Base-by-base conservation (phyloP, 1,140 invertebrate genomes). In the Holotrichia oblita region DNA sequence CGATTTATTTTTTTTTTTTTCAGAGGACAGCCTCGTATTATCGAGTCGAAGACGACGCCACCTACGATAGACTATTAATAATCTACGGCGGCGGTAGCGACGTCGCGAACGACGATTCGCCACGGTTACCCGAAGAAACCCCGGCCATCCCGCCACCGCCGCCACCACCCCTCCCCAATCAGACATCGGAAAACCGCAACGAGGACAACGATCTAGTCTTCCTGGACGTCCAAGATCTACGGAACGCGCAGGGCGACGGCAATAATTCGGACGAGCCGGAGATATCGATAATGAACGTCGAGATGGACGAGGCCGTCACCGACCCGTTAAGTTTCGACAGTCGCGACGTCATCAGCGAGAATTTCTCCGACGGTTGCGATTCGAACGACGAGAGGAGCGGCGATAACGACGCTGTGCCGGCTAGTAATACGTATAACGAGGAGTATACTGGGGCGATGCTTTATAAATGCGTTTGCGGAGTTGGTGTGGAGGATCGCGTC, bases 401-500 rank as follows among this genome's bases (percentile, higher is more conserved):
- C 4, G 61, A 64, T 6, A 22, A 22, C 17, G 61, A 27, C 0
- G 12, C 12, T n/a, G 6, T 10, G 12, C 8, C 7, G 10, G 8
- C 6, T 64, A 64, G n/a, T n/a, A n/a, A n/a, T n/a, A n/a, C n/a
- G n/a, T n/a, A 78, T 77, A 59, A 17, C 55, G 78, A 79, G 8
- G 76, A 64, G 14, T 69, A 27, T 69, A 69, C 8, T 2, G 61
- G 61, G 17, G 61, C 22, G 6, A 22, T 22, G 17, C 12, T 69
- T 8, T 69, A 22, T 78, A 87, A 82, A 69, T 92, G 89, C 85
- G 90, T 87, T 79, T 81, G 81, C 0, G 59, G 77, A 0, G 91
- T 90, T 73, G 78, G 79, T 6, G 86, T 83, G 72, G 48, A 82
- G 0, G 83, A 85, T 3, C 77, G 55, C 0, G n/a, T 22, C 79